Evolutionary conservation across 2,113 vertebrate genomes (phyloP).

Genomic region (Myocastor coypus): DNA sequence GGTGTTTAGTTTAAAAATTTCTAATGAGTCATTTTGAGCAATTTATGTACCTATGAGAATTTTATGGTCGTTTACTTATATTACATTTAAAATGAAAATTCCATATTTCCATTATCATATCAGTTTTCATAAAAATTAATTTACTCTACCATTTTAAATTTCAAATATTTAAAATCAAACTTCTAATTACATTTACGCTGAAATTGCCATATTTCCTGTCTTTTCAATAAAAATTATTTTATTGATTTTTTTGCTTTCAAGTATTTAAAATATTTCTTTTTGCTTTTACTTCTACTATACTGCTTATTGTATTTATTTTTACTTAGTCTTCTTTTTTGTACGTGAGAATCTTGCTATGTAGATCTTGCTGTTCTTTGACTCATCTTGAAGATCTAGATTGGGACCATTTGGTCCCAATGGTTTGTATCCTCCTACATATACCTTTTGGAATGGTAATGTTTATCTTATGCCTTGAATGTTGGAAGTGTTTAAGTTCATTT

Average conservation of each 20-base stretch:
- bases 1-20: background rate
- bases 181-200: background rate
- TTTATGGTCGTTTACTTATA: background rate
- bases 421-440: too few relatives aligned
- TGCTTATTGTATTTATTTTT: background rate
- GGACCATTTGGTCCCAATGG: too few relatives aligned
- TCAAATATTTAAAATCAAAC: background rate
- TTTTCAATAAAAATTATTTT: background rate
- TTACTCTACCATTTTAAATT: background rate
- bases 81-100: background rate
- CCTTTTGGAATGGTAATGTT: too few relatives aligned
- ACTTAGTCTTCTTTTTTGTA: background rate
- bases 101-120: background rate
- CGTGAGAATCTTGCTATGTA: background rate
- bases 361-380: background rate
- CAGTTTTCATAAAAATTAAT: background rate
- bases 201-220: background rate
- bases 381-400: too few relatives aligned
- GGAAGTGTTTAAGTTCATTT: too few relatives aligned
- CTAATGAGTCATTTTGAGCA: background rate
- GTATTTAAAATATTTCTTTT: background rate
- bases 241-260: background rate
- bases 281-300: background rate
- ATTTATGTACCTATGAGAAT: background rate
- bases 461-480: too few relatives aligned